A percentile compares a stretch with the other conserved stretches of the same genome.
Evolutionary conservation across 2,113 vertebrate species (phyloP).

Genomic region (Nesogale talazaci): DNA sequence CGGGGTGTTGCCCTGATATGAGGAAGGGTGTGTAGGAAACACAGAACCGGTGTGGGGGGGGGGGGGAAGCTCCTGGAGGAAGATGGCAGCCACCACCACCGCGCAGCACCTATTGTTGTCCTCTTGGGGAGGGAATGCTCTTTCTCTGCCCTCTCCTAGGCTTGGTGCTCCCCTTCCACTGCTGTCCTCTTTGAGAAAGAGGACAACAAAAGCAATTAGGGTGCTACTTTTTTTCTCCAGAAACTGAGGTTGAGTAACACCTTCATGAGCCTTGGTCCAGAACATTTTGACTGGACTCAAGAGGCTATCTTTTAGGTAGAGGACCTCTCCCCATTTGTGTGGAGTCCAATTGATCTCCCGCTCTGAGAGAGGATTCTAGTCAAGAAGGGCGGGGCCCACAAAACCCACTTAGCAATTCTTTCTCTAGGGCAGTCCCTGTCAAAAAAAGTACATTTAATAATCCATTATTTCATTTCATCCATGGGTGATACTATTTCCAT

Average conservation of each 20-base stretch:
- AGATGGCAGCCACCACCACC: neutral
- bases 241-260: neutral
- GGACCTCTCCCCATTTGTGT: neutral
- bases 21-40: neutral
- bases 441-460: neutral
- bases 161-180: neutral
- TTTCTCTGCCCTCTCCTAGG: neutral
- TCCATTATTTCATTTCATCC: neutral
- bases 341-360: neutral
- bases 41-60: neutral
- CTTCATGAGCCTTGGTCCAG: neutral
- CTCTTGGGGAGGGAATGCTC: neutral
- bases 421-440: neutral
- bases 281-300: neutral
- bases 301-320: neutral
- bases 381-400: neutral
- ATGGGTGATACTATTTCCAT: neutral
- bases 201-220: neutral
- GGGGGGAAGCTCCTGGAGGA: neutral
- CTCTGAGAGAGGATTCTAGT: neutral
- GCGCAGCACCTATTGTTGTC: neutral
- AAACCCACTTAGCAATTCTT: neutral
- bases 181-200: slow-evolving; percentile 6
- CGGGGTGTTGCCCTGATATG: neutral
- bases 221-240: neutral